Evolutionary conservation across 2,888 invertebrate species (phyloP).

Genomic region (Coelogynopora nodosa): DNA sequence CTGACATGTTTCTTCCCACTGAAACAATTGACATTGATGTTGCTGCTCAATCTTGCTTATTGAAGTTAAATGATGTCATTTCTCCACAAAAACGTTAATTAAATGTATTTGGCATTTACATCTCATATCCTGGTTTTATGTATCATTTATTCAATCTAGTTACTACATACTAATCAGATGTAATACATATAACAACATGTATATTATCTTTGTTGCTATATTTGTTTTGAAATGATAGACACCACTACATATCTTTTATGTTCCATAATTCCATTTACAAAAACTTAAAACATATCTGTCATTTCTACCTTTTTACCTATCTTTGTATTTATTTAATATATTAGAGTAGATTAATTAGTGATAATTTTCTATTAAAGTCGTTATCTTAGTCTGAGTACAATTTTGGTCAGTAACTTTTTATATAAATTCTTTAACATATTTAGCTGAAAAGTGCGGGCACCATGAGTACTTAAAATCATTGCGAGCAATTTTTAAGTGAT

Average conservation of each 20-base stretch:
- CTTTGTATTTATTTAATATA: not conserved
- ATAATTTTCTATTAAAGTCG: too few relatives aligned
- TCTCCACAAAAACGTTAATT: not conserved
- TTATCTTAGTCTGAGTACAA: too few relatives aligned
- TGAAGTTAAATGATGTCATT: constrained; percentile 2
- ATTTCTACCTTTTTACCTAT: not conserved
- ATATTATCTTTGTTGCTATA: too few relatives aligned
- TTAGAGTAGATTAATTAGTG: too few relatives aligned
- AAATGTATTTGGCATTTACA: too few relatives aligned
- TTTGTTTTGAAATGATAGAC: too few relatives aligned
- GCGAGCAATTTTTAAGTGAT: too few relatives aligned
- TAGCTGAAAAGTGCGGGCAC: not conserved
- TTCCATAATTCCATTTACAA: not conserved
- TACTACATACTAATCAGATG: too few relatives aligned
- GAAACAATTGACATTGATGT: constrained; percentile 12
- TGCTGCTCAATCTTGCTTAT: constrained; percentile 11
- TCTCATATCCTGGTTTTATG: too few relatives aligned
- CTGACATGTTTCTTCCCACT: not conserved
- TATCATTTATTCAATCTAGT: too few relatives aligned
- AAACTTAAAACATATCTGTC: not conserved
- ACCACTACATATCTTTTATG: not conserved
- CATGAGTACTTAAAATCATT: too few relatives aligned
- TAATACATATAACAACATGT: too few relatives aligned
- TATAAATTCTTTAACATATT: not conserved
- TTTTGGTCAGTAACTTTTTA: not conserved